phyloP scores from a whole-genome alignment of 2,113 vertebrate genomes.

The Artemisiospiza belli region DNA sequence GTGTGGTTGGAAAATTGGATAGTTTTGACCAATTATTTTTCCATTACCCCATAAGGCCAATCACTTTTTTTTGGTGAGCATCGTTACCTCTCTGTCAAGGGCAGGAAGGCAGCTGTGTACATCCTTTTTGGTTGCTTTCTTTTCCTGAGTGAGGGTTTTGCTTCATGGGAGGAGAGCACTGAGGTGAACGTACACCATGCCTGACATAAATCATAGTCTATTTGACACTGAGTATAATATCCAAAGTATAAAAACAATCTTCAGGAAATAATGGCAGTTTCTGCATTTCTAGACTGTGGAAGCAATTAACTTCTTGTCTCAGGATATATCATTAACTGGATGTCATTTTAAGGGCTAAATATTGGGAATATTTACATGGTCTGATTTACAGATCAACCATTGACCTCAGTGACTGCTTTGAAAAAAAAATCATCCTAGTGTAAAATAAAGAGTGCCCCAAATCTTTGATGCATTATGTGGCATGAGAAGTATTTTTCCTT shows the following conservation, averaged over 20 bases:
- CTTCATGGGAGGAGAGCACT: neutral
- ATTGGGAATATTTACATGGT: neutral
- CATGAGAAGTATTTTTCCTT: neutral
- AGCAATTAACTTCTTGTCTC: neutral
- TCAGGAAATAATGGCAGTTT: neutral
- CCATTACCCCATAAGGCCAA: neutral
- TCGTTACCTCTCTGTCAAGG: neutral
- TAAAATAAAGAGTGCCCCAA: neutral
- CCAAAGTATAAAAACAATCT: neutral
- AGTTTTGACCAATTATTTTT: neutral
- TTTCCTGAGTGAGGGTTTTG: neutral
- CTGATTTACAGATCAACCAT: neutral
- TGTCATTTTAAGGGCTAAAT: neutral
- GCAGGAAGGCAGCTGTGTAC: neutral
- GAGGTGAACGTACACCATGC: fast-evolving
- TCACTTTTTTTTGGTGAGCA: neutral
- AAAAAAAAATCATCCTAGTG: neutral
- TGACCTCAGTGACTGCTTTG: neutral
- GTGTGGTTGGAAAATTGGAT: neutral
- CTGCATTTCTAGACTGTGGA: neutral
- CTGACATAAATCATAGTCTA: neutral
- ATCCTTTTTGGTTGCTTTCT: neutral
- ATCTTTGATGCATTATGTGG: neutral
- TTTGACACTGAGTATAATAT: neutral
- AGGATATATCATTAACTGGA: neutral